These are phyloP conservation scores for Netelia fuscicornis DNA, from an alignment of 2,888 invertebrate species.

Conservation along the genomic window DNA sequence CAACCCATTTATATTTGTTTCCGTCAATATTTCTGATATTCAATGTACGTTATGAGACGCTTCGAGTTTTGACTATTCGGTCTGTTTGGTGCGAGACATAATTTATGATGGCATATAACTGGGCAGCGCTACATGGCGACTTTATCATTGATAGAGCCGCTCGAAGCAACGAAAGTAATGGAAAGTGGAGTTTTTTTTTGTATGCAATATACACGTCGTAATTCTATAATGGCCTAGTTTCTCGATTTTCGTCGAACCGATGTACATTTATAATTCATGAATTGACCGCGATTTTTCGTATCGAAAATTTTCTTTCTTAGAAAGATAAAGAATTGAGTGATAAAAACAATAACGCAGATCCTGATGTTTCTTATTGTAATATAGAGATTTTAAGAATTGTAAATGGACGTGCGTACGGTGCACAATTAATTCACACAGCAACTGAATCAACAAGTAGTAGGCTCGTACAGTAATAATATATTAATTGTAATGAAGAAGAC, in stretches of 20 bases:
- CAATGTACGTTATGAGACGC: neutral
- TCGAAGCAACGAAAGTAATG: neutral
- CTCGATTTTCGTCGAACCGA: neutral
- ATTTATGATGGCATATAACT: neutral
- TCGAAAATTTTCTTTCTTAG: too few species aligned
- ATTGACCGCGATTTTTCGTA: neutral
- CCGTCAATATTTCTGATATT: neutral
- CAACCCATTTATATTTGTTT: neutral
- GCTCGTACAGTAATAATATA: conserved; percentile 57
- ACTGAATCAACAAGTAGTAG: conserved; percentile 78
- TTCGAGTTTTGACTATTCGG: neutral
- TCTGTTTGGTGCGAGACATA: neutral
- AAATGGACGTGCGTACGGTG: neutral
- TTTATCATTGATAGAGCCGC: neutral
- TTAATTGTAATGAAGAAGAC: conserved; percentile 57
- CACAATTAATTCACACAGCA: conserved; percentile 42
- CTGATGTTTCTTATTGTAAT: neutral
- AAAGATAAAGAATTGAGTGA: neutral
- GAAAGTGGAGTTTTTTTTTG: neutral
- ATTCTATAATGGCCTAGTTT: neutral
- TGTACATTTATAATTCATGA: neutral
- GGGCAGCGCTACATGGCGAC: neutral
- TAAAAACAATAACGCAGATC: neutral
- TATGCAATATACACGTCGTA: neutral
- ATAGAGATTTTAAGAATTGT: neutral